These are phyloP conservation scores for Paramormyrops hopkinsi DNA, from an alignment of 2,797 vertebrate genomes.

Conservation along the genomic window DNA sequence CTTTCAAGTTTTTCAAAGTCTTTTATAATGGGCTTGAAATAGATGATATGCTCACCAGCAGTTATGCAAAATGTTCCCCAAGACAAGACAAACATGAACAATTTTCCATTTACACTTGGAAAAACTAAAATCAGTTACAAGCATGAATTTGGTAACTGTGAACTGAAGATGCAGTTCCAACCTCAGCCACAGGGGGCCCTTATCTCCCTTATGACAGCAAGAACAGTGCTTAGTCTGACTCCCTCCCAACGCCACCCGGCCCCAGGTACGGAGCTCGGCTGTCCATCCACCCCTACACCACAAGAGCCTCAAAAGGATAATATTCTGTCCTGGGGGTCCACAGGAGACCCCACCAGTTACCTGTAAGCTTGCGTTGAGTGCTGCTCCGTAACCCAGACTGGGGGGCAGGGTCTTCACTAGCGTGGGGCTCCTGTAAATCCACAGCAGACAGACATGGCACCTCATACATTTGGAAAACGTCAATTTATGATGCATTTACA, in stretches of 20 bases:
- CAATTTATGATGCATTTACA: not conserved
- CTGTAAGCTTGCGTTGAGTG: slow-evolving; percentile 76
- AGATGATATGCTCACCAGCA: slow-evolving; percentile 80
- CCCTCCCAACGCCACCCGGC: not conserved
- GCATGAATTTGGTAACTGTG: slow-evolving; percentile 27
- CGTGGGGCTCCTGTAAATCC: slow-evolving; percentile 68
- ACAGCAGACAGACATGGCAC: not conserved
- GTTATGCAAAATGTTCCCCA: slow-evolving; percentile 97
- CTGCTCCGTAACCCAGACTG: slow-evolving; percentile 68
- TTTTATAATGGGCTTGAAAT: slow-evolving; percentile 66
- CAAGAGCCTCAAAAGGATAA: not conserved
- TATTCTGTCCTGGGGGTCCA: not conserved
- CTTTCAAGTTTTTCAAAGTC: slow-evolving; percentile 70
- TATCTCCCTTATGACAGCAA: slow-evolving; percentile 65
- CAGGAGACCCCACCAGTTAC: slow-evolving; percentile 43
- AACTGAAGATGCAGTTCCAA: slow-evolving; percentile 59
- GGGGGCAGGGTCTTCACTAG: slow-evolving; percentile 79
- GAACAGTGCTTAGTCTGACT: not conserved
- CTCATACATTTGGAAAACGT: not conserved
- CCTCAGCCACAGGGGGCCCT: slow-evolving; percentile 93
- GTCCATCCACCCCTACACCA: not conserved
- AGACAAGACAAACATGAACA: slow-evolving; percentile 99
- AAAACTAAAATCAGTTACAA: slow-evolving; percentile 82
- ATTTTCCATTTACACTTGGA: slow-evolving; percentile 85
- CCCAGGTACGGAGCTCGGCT: not conserved